phyloP scores from a whole-genome alignment of 1,140 invertebrate genomes.

The Camponotus floridanus region DNA sequence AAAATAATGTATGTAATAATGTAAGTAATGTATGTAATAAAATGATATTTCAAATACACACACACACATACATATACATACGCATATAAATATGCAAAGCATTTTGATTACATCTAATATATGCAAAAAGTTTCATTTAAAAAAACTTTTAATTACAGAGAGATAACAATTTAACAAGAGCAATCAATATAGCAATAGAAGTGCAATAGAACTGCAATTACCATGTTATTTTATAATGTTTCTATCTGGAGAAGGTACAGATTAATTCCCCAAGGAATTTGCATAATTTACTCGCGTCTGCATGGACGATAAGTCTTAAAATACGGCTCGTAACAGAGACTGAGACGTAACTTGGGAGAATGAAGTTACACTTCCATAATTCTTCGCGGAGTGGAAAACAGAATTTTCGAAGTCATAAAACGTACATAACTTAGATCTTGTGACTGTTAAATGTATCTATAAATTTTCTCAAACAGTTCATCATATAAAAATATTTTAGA shows the following conservation, averaged over 20 bases:
- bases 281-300: constrained; percentile 53
- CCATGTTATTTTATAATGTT: constrained; percentile 15
- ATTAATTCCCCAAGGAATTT: constrained; percentile 59
- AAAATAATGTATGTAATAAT: background rate
- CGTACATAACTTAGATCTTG: background rate
- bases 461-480: no score
- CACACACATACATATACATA: background rate
- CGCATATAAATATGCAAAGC: background rate
- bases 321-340: constrained; percentile 18
- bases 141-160: background rate
- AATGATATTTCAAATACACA: background rate
- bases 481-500: no score
- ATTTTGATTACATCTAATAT: background rate
- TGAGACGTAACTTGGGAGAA: constrained; percentile 7
- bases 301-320: constrained; percentile 54
- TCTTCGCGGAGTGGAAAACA: background rate
- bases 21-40: background rate
- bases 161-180: background rate
- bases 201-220: background rate
- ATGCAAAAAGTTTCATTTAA: constrained; percentile 3
- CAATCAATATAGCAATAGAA: constrained; percentile 13
- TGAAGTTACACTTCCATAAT: constrained; percentile 26
- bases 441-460: background rate
- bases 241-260: constrained; percentile 19
- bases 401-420: background rate